Evolutionary conservation across 2,113 vertebrate species (phyloP).

Genomic region (Gymnogyps californianus): DNA sequence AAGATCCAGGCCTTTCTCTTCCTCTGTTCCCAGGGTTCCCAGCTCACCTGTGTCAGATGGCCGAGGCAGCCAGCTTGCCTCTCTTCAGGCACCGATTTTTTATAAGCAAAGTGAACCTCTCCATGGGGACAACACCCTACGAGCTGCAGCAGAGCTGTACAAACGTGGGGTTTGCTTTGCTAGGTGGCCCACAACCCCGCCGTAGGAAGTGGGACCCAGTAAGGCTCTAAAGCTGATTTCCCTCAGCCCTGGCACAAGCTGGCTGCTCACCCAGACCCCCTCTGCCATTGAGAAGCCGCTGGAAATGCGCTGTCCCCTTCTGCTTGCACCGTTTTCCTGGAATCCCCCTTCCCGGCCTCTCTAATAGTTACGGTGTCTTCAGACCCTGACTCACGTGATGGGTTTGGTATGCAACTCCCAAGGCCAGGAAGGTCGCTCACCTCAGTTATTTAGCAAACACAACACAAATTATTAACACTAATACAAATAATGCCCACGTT

Average conservation of each 20-base stretch:
- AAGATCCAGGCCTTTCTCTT: background rate
- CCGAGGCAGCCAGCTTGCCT: background rate
- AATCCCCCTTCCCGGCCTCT: background rate
- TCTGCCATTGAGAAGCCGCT: background rate
- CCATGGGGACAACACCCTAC: background rate
- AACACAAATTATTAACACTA: conserved; percentile 51
- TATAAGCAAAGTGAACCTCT: background rate
- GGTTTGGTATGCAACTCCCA: background rate
- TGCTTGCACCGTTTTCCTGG: background rate
- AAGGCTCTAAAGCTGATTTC: background rate
- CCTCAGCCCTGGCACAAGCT: background rate
- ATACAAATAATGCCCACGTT: background rate
- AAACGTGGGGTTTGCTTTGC: background rate
- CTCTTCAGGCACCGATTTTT: background rate
- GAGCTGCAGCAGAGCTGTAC: background rate
- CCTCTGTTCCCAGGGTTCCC: background rate
- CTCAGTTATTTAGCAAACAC: background rate
- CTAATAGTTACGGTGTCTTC: background rate
- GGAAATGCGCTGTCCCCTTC: background rate
- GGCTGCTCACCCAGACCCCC: background rate
- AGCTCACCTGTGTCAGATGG: background rate
- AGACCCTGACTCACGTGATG: background rate
- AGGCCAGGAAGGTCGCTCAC: conserved; percentile 22
- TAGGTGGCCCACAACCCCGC: background rate
- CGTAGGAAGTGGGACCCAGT: background rate